phyloP scores from a whole-genome alignment of 1,140 invertebrate species.

The Euglossa dilemma region DNA sequence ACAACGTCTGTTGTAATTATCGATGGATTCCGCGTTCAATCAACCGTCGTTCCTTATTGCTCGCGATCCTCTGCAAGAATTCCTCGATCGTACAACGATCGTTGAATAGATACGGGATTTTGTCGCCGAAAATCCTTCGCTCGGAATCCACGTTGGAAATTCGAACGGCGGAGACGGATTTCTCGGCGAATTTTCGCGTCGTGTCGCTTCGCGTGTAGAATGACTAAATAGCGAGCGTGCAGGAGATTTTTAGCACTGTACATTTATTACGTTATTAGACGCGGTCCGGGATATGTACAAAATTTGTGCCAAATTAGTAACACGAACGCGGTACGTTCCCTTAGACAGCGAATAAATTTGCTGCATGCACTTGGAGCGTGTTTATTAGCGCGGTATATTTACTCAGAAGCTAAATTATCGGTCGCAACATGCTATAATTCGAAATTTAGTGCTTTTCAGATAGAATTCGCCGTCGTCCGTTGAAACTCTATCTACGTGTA shows the following conservation, averaged over 20 bases:
- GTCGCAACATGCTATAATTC: not conserved
- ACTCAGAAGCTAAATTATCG: not conserved
- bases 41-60: not conserved
- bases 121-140: not conserved
- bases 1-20: not conserved
- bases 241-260: not conserved
- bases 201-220: not conserved
- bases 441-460: not conserved
- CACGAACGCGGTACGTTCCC: not conserved
- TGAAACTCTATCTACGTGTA: not conserved
- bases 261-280: slow-evolving; percentile 5
- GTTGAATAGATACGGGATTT: not conserved
- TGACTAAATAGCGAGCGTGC: not conserved
- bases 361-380: not conserved
- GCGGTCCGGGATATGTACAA: not conserved
- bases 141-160: not conserved
- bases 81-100: not conserved
- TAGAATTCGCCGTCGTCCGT: not conserved
- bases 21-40: not conserved
- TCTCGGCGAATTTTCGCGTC: not conserved
- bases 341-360: slow-evolving; percentile 15
- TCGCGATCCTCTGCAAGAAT: not conserved
- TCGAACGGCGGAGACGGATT: not conserved
- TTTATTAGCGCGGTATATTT: slow-evolving; percentile 11
- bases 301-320: slow-evolving; percentile 17